These are phyloP conservation scores for Hirtodrosophila histrioides DNA, from an alignment of 2,888 invertebrate genomes.

Conservation along the genomic window DNA sequence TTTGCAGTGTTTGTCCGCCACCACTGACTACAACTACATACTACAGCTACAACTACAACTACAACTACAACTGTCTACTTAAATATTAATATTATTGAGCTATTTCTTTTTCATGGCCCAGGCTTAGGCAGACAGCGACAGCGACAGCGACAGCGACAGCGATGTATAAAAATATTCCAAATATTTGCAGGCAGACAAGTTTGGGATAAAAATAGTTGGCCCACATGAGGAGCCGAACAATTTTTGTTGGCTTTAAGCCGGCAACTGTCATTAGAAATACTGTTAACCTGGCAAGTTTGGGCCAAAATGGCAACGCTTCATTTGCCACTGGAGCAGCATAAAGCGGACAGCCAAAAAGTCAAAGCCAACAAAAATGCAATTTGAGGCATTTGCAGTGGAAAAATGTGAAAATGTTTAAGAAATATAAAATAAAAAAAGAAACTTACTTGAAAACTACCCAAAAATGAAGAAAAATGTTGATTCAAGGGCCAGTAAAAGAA, in stretches of 20 bases:
- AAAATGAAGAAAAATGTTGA: constrained; percentile 41
- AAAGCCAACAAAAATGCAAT: constrained; percentile 55
- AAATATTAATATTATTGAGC: constrained; percentile 75
- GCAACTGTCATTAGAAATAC: constrained; percentile 49
- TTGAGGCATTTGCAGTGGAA: constrained; percentile 34
- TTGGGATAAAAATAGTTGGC: constrained; percentile 4
- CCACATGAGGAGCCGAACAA: constrained; percentile 1
- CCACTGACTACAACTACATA: constrained; percentile 32
- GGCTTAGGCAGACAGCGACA: constrained; percentile 33
- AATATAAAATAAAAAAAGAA: not conserved
- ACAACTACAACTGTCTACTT: constrained; percentile 38
- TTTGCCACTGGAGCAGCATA: constrained; percentile 44
- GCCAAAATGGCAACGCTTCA: constrained; percentile 55
- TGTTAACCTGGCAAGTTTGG: constrained; percentile 50
- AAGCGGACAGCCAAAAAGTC: constrained; percentile 26
- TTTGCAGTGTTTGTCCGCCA: constrained; percentile 29
- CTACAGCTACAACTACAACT: constrained; percentile 5
- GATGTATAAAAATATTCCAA: constrained; percentile 19
- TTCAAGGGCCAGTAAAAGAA: constrained; percentile 11
- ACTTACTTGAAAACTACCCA: constrained; percentile 22
- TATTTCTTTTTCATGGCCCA: constrained; percentile 43
- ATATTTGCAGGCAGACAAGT: constrained; percentile 30
- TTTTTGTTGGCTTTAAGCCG: constrained; percentile 37
- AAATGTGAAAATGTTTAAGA: constrained; percentile 24
- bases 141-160: not conserved